A percentile compares a stretch with the other conserved stretches of the same genome.
phyloP scores from a whole-genome alignment of 2,113 vertebrate species.

The Podocnemis expansa region DNA sequence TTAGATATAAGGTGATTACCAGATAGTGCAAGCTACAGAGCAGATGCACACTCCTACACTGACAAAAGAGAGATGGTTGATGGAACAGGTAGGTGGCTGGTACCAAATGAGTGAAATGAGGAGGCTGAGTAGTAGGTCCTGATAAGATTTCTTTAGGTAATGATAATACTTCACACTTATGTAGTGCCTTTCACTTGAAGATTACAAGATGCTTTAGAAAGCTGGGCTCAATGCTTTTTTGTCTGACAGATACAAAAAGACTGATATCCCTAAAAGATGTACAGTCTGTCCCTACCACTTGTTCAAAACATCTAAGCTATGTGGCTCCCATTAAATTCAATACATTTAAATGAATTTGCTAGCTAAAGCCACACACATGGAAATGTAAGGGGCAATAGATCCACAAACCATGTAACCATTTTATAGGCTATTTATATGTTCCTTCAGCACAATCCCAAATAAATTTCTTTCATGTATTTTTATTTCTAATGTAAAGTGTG shows the following conservation, averaged over 20 bases:
- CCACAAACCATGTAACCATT: neutral
- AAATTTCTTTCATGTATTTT: neutral
- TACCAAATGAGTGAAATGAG: neutral
- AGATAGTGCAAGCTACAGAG: neutral
- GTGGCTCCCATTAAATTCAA: neutral
- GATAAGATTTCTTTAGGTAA: neutral
- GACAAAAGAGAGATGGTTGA: neutral
- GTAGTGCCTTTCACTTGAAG: neutral
- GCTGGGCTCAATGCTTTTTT: neutral
- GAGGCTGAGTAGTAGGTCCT: neutral
- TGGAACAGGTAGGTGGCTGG: neutral
- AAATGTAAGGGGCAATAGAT: neutral
- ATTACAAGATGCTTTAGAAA: neutral
- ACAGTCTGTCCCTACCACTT: neutral
- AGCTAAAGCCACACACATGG: neutral
- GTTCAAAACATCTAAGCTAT: neutral
- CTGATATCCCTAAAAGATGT: neutral
- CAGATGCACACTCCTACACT: neutral
- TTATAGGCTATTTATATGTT: neutral
- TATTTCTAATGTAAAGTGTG: neutral
- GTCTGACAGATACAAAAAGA: neutral
- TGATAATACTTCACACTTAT: neutral
- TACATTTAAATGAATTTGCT: neutral
- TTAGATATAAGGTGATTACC: neutral
- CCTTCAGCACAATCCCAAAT: neutral